Conservation (phyloP, 1,140 invertebrate species). For the Euwallacea fornicatus region DNA sequence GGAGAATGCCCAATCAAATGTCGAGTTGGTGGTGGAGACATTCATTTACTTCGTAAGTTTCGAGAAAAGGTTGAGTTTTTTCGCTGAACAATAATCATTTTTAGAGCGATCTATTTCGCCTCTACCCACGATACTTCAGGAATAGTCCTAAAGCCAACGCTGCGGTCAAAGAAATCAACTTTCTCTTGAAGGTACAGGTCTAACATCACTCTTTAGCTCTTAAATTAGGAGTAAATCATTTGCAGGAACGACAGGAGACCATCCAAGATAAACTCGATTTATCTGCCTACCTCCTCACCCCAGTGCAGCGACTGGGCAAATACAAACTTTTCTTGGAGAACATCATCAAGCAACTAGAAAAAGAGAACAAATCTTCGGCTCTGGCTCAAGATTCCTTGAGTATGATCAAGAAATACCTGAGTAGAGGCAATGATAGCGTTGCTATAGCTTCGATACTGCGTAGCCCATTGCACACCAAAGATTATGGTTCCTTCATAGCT, state of each 20-base stretch:
- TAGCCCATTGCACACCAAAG: conserved; percentile 39
- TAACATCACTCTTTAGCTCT: not conserved
- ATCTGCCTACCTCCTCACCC: conserved; percentile 46
- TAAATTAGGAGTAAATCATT: not conserved
- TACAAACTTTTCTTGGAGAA: conserved; percentile 47
- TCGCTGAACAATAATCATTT: conserved; percentile 18
- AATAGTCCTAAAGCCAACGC: conserved; percentile 46
- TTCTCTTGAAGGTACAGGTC: conserved; percentile 40
- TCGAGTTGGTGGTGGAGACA: conserved; percentile 36
- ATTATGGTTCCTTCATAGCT: conserved; percentile 45
- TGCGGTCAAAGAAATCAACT: conserved; percentile 37
- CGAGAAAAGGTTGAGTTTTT: not conserved
- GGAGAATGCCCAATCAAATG: conserved; percentile 6
- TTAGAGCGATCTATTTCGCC: conserved; percentile 44
- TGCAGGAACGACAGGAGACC: conserved; percentile 41
- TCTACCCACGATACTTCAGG: conserved; percentile 46
- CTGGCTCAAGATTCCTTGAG: conserved; percentile 38
- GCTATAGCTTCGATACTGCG: conserved; percentile 46
- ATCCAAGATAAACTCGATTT: conserved; percentile 44
- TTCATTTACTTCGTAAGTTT: conserved; percentile 44
- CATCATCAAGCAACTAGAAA: conserved; percentile 42
- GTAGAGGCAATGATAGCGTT: conserved; percentile 46
- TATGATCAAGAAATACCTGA: conserved; percentile 43
- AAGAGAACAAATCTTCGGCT: conserved; percentile 30
- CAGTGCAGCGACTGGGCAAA: conserved; percentile 47